Evolutionary conservation across 2,113 vertebrate genomes (phyloP).

Genomic region (Cricetomys ansorgei): DNA sequence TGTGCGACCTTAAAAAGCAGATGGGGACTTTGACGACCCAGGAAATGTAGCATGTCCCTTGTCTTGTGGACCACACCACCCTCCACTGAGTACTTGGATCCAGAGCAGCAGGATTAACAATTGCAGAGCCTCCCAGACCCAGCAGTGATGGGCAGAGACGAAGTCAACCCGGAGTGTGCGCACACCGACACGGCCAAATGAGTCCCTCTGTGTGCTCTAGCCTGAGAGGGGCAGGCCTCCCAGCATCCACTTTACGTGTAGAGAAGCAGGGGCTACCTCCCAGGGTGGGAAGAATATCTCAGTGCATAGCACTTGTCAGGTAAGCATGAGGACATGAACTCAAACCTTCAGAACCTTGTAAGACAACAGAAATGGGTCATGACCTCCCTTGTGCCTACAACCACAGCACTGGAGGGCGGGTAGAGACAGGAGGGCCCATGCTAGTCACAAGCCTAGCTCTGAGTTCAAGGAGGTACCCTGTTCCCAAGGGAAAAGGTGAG

Average conservation of each 20-base stretch:
- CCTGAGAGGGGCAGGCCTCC: not conserved
- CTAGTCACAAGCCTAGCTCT: not conserved
- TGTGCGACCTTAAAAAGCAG: not conserved
- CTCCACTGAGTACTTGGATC: not conserved
- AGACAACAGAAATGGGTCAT: not conserved
- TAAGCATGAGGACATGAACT: not conserved
- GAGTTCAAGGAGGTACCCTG: not conserved
- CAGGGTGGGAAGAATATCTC: not conserved
- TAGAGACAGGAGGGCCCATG: too few species aligned
- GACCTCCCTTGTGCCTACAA: not conserved
- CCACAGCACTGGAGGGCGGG: not conserved
- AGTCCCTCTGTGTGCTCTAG: rapidly evolving
- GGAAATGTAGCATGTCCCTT: not conserved
- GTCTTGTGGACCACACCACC: not conserved
- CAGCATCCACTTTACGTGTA: not conserved
- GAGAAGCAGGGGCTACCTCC: not conserved
- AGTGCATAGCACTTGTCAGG: not conserved
- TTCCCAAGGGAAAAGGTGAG: not conserved
- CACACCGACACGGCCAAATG: not conserved
- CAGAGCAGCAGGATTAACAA: not conserved
- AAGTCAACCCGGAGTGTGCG: not conserved
- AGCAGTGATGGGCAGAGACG: too few species aligned
- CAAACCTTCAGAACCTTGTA: not conserved
- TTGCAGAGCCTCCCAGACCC: not conserved
- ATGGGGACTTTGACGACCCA: not conserved